A percentile compares a stretch with the other conserved stretches of the same genome.
These are phyloP conservation scores for Mystacornis crossleyi DNA, from an alignment of 2,113 vertebrate species.

Conservation along the genomic window DNA sequence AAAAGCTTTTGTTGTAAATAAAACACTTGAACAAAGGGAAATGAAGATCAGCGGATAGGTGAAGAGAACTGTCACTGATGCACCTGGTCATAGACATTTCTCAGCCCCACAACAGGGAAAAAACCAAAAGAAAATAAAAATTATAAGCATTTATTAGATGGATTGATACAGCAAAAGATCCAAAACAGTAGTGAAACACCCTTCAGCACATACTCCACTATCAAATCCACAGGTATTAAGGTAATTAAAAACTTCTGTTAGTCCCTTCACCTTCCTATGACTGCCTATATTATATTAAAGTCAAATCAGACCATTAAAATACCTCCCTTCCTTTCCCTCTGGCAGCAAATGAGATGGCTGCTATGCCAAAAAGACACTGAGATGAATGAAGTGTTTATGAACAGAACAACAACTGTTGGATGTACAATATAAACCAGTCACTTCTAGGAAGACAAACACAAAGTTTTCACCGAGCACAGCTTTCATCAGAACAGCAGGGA, in stretches of 20 bases:
- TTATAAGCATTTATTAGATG: background rate
- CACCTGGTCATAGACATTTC: background rate
- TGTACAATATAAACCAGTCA: background rate
- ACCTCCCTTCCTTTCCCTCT: background rate
- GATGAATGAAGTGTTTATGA: slow-evolving; percentile 46
- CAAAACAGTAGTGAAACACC: background rate
- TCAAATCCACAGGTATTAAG: background rate
- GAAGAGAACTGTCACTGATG: background rate
- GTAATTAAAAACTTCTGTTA: background rate
- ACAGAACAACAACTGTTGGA: slow-evolving; percentile 21
- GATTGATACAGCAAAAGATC: background rate
- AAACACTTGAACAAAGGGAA: background rate
- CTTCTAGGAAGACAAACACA: slow-evolving; percentile 10
- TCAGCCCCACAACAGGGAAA: background rate
- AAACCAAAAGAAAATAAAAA: background rate
- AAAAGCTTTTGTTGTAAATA: background rate
- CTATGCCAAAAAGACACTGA: background rate
- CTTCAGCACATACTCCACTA: background rate
- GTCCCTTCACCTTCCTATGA: background rate
- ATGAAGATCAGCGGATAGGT: background rate
- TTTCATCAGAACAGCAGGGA: background rate
- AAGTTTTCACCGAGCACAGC: background rate
- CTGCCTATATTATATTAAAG: background rate
- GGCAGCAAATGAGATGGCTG: background rate
- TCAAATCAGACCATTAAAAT: background rate